A percentile compares a stretch with the other conserved stretches of the same genome.
Conservation (phyloP, 2,888 invertebrate species). For the Beris morrisii region DNA sequence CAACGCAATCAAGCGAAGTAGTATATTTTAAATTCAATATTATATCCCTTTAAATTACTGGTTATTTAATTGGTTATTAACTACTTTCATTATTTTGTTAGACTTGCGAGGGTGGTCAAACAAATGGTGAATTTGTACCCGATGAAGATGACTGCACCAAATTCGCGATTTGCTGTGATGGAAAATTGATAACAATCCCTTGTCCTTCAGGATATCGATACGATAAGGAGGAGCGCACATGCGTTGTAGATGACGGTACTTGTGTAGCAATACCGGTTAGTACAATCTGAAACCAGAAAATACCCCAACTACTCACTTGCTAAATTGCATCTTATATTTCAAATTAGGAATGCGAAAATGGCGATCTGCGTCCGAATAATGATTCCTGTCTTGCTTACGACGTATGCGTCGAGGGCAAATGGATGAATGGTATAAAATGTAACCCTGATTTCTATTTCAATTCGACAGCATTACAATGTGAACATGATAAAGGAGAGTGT, state of each 20-base stretch:
- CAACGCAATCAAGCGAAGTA: no score
- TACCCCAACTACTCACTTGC: no score
- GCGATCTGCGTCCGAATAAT: slow-evolving; percentile 6
- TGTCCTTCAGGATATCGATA: slow-evolving; percentile 27
- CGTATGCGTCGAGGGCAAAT: slow-evolving; percentile 22
- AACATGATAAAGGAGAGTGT: slow-evolving; percentile 2
- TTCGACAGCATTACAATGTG: not conserved
- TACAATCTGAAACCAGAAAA: no score
- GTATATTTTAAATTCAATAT: not conserved
- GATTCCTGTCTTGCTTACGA: slow-evolving; percentile 27
- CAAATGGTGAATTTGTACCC: not conserved
- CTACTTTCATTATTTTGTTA: not conserved
- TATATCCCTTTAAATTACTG: not conserved
- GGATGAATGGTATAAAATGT: not conserved
- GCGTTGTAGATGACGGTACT: slow-evolving; percentile 10
- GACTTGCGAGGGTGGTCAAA: no score
- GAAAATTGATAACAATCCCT: slow-evolving; percentile 4
- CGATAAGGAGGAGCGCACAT: not conserved
- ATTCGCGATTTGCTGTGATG: slow-evolving; percentile 29
- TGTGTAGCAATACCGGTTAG: no score
- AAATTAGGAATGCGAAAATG: not conserved
- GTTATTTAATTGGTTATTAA: no score
- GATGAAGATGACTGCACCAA: slow-evolving; percentile 7
- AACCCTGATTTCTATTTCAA: slow-evolving; percentile 11
- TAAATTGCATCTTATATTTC: no score